Percentiles rank a stretch among this genome's conserved stretches.
Conservation (phyloP, 2,113 vertebrate species). For the Elgaria multicarinata region DNA sequence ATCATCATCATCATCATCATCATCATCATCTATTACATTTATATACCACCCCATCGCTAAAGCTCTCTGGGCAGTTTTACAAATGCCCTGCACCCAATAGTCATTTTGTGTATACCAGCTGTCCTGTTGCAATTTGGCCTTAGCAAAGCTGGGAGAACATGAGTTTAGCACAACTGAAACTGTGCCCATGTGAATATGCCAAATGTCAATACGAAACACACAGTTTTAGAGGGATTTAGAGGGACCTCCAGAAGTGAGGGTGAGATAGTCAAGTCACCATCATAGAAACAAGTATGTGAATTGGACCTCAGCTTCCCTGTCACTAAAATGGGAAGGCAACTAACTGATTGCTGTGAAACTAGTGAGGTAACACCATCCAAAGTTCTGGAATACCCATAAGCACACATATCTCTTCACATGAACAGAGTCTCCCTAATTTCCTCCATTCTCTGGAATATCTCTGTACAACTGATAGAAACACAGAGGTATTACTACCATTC, state of each 20-base stretch:
- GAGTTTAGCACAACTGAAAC: slow-evolving; percentile 14
- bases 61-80: no score
- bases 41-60: no score
- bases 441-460: no score
- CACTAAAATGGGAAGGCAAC: background rate
- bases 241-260: background rate
- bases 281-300: background rate
- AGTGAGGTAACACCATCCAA: background rate
- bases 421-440: background rate
- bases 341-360: background rate
- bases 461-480: background rate
- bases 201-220: background rate
- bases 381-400: background rate
- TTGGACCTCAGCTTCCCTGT: background rate
- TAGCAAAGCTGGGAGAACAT: slow-evolving; percentile 55
- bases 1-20: no score
- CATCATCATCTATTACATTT: no score
- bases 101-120: background rate
- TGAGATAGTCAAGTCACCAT: background rate
- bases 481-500: background rate
- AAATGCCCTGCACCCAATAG: no score
- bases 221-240: background rate
- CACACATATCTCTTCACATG: background rate
- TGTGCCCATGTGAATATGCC: background rate
- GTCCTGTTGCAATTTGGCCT: background rate